Evolutionary conservation across 2,888 invertebrate species (phyloP), one percentile per base, ranked within the genome.

Genomic region (Eurytoma californica): DNA sequence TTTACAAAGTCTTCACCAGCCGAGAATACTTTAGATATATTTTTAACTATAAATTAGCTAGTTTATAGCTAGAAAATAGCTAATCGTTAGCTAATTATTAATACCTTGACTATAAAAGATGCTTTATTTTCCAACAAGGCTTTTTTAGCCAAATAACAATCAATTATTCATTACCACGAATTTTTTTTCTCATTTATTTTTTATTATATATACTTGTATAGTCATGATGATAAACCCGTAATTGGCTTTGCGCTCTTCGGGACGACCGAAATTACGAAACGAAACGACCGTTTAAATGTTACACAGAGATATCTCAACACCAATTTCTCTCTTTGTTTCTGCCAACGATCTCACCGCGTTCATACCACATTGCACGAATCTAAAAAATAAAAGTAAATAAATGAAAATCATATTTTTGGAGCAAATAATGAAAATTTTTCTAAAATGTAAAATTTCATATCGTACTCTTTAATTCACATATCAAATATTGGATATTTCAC

Each of bases 221-320:
- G 55, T 7, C 55, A 55, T 16, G n/a, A n/a, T 47, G 14, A 67
- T 47, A 67, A 67, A 49, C 67, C 67, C 4, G 67, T 67, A 67
- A 67, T 67, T 49, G 67, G 20, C n/a, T 67, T 49, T 67, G 14
- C 18, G 67, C 18, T 67, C 67, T 49, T 18, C 30, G 47, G 67
- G 20, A 61, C 67, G 49, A 67, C 67, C 16, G 67, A 67, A 47
- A 39, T 67, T 47, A 67, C 67, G 67, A 67, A 67, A 67, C 16
- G 20, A 28, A 61, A 24, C 20, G 18, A 20, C 30, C 4, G 67
- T 12, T 20, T 30, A 67, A 67, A 67, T 47, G 49, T 18, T 28
- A 49, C 49, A 18, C 30, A 49, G 67, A 14, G 47, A 16, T 49
- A 67, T 49, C 67, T 20, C 67, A 47, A 47, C 67, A 49, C 67